Evolutionary conservation across 2,797 vertebrate genomes (phyloP), one percentile per base, ranked within the genome.

Genomic region (Gouania willdenowi): DNA sequence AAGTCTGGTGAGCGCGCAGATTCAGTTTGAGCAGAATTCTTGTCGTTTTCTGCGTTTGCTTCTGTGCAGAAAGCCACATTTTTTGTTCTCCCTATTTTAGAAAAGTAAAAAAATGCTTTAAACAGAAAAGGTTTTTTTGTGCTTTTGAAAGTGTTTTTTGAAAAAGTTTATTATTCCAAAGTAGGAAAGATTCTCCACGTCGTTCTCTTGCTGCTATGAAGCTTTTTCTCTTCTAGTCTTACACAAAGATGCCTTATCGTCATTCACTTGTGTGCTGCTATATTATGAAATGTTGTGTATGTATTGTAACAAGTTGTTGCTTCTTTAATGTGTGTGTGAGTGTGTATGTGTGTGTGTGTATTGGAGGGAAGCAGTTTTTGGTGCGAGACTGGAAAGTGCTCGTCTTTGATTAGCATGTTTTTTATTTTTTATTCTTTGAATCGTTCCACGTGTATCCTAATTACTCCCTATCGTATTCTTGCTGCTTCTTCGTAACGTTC

Each of bases 181-280:
- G 60, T 70, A 63, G 74, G 49, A 60, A 68, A 69, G 54, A 70
- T 83, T 75, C 75, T 83, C 71, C 57, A 71, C 47, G 52, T 74
- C 40, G 84, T 78, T 79, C 64, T 83, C 65, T 83, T 85, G 94
- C 94, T 96, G 93, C 94, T 96, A 94, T 87, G 77, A 91, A 89
- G 91, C 92, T 92, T 90, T n/a, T 86, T 83, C 85, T 89, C 90
- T 84, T 92, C 89, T 89, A 91, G 90, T 89, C 85, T 93, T 93
- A 91, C 89, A 92, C 91, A 92, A 91, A 87, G 88, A 78, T 92
- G 89, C 91, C 86, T 92, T 91, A 90, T 91, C 91, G 90, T 95
- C 91, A 91, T 93, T 93, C 91, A 93, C 91, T 70, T 85, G 87
- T 96, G 92, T 97, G 95, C 94, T 97, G 94, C 95, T 97, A 95